These are phyloP conservation scores for Cepphus grylle DNA, from an alignment of 2,113 vertebrate species.

Conservation along the genomic window DNA sequence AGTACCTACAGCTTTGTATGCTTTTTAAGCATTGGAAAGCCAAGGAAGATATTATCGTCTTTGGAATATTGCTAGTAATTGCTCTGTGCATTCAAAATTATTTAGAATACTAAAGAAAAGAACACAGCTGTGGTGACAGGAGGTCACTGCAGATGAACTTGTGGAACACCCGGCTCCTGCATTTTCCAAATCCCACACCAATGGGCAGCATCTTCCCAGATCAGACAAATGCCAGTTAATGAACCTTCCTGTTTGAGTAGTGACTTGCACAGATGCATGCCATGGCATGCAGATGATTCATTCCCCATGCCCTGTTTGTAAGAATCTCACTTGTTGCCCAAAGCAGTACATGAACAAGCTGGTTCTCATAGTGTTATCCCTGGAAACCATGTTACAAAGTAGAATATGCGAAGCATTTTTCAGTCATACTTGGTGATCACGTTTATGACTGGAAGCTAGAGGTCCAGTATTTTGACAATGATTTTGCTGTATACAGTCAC, in stretches of 20 bases:
- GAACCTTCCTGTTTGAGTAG: background rate
- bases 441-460: background rate
- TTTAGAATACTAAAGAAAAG: background rate
- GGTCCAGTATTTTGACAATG: background rate
- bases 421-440: background rate
- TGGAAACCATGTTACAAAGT: background rate
- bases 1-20: background rate
- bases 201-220: background rate
- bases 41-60: background rate
- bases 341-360: background rate
- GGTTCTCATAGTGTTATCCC: background rate
- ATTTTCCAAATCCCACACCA: background rate
- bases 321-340: background rate
- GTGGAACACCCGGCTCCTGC: background rate
- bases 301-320: background rate
- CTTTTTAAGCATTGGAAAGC: background rate
- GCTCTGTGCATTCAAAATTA: background rate
- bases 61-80: background rate
- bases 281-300: background rate
- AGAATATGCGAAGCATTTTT: background rate
- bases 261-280: background rate
- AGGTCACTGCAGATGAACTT: background rate
- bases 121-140: background rate
- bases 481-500: background rate
- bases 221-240: background rate